Evolutionary conservation across 2,113 vertebrate genomes (phyloP).

Genomic region (Ploceus nigricollis): DNA sequence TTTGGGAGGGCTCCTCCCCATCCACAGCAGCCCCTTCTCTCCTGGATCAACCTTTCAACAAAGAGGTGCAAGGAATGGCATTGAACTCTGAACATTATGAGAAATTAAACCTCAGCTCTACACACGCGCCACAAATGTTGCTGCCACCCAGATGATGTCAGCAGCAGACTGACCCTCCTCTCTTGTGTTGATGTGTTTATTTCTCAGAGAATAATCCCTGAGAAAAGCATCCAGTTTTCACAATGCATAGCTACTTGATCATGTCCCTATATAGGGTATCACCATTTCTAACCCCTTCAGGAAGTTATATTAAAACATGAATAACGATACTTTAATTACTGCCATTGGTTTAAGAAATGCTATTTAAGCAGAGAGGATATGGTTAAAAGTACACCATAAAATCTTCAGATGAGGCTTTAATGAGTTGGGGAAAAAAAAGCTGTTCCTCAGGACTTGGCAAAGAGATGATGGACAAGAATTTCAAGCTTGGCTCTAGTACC

Average conservation of each 20-base stretch:
- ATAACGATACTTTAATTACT: not conserved
- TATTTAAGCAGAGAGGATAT: not conserved
- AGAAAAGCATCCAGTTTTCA: not conserved
- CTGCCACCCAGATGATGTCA: not conserved
- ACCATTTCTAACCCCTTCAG: not conserved
- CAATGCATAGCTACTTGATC: not conserved
- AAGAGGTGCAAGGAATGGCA: not conserved
- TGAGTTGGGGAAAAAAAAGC: not conserved
- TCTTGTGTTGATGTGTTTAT: not conserved
- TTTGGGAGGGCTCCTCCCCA: not conserved
- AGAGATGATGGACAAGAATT: constrained; percentile 9
- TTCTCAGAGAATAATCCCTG: not conserved
- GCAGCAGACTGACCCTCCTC: not conserved
- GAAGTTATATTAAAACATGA: not conserved
- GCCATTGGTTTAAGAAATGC: not conserved
- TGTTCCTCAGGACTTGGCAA: constrained; percentile 31
- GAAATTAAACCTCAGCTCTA: not conserved
- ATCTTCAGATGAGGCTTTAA: not conserved
- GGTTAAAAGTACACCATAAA: not conserved
- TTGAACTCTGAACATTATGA: not conserved
- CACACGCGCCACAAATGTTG: not conserved
- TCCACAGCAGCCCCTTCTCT: not conserved
- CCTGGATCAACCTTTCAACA: not conserved
- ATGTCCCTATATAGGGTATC: not conserved
- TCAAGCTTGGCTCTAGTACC: not conserved